Conservation (phyloP, 2,113 vertebrate genomes). For the Podiceps cristatus region DNA sequence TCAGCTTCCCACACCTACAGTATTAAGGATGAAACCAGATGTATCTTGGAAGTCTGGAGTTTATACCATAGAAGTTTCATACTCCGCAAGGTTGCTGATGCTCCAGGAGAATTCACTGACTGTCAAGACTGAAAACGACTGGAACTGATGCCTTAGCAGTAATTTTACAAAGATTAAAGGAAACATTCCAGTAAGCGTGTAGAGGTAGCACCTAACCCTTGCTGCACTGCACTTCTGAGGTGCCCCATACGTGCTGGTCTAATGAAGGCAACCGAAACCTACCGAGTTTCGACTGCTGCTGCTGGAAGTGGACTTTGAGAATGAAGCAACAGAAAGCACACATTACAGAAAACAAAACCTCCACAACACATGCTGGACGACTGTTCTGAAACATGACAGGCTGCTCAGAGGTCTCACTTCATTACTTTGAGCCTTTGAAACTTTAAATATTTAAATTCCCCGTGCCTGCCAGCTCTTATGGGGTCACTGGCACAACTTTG, state of each 20-base stretch:
- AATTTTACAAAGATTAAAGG: not conserved
- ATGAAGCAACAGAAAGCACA: not conserved
- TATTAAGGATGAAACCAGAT: not conserved
- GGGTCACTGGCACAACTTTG: not conserved
- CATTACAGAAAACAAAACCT: not conserved
- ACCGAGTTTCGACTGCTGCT: not conserved
- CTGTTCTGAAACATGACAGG: not conserved
- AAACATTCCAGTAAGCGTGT: fast-evolving
- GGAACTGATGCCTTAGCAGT: not conserved
- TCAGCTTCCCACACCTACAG: not conserved
- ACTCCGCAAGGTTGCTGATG: not conserved
- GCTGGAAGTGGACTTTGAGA: not conserved
- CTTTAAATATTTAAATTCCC: slow-evolving; percentile 54
- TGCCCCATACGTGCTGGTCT: not conserved
- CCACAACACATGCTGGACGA: not conserved
- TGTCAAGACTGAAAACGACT: not conserved
- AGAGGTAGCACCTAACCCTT: not conserved
- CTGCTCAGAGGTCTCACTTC: not conserved
- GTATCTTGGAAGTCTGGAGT: not conserved
- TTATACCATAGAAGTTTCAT: not conserved
- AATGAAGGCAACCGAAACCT: not conserved
- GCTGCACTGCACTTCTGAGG: not conserved
- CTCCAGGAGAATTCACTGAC: not conserved
- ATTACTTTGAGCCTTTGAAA: slow-evolving; percentile 27
- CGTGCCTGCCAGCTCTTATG: not conserved